A percentile compares a stretch with the other conserved stretches of the same genome.
These are phyloP conservation scores for Netelia fuscicornis DNA, from an alignment of 2,888 invertebrate genomes.

Conservation along the genomic window DNA sequence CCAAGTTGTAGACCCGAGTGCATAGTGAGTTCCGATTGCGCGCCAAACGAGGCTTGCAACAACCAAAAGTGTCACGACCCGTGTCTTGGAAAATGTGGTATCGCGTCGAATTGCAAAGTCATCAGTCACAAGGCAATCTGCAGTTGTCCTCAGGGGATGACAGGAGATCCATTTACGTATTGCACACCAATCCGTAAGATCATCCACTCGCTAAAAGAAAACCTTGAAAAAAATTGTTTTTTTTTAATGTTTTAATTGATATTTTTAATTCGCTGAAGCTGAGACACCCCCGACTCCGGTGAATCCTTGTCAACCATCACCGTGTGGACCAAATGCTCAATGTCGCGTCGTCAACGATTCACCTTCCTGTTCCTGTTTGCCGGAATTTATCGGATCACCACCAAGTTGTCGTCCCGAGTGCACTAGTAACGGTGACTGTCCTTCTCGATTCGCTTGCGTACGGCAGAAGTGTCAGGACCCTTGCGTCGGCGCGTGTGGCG, in stretches of 20 bases:
- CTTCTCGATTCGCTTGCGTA: constrained; percentile 83
- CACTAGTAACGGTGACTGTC: constrained; percentile 84
- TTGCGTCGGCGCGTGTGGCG: constrained; percentile 81
- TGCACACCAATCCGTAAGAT: constrained; percentile 76
- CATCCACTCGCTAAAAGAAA: neutral
- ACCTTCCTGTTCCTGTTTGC: constrained; percentile 86
- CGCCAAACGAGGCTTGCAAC: constrained; percentile 83
- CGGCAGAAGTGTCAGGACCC: constrained; percentile 81
- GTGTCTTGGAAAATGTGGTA: constrained; percentile 85
- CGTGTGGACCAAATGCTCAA: constrained; percentile 85
- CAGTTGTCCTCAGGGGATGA: constrained; percentile 83
- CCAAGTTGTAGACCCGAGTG: constrained; percentile 84
- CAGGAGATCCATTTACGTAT: constrained; percentile 84
- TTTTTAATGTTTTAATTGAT: neutral
- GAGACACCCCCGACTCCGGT: constrained; percentile 69
- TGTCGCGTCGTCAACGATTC: constrained; percentile 84
- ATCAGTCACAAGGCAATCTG: constrained; percentile 86
- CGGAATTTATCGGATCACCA: constrained; percentile 84
- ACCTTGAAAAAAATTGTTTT: neutral
- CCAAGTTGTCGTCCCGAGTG: constrained; percentile 85
- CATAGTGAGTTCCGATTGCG: constrained; percentile 86
- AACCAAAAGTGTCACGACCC: constrained; percentile 85
- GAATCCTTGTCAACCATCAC: constrained; percentile 85
- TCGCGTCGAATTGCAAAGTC: constrained; percentile 85
- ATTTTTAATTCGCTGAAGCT: constrained; percentile 46